Base-by-base conservation (phyloP, 2,888 invertebrate genomes). In the Yponomeuta sedellus region DNA sequence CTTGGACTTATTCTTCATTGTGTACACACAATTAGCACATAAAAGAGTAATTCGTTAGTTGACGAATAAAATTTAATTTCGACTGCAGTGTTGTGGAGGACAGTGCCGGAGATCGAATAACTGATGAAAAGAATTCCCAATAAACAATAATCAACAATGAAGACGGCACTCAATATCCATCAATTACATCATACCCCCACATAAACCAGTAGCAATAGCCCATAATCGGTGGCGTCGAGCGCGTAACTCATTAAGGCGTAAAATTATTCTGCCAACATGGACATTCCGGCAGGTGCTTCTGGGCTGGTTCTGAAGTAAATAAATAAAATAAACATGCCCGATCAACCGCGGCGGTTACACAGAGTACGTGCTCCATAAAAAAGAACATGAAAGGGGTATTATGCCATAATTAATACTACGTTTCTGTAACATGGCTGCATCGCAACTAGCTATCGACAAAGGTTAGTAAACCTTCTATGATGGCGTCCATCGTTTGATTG, bases 261-360 rank as follows among this genome's bases (percentile, higher is more conserved):
- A 78, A 80, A 82, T 82, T 83, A 84, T 84, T 80, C 77, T 39
- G 59, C 70, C 71, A 72, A 39, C 58, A 58, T 59, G 65, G 71
- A 74, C 72, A 67, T 70, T 57, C 71, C 70, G 76, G 79, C 84
- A 85, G 83, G 81, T 85, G 85, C 77, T 70, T 19, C 34, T 72
- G 66, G 71, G 71, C 74, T 73, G 73, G 76, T 77, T 77, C 64
- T 73, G 73, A 71, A 74, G 73, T 74, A 74, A 68, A 70, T 70
- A 79, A 78, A 79, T 74, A 77, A 77, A 73, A 72, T 71, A 68
- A 67, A 63, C 69, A 66, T 68, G 71, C 69, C 69, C 73, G 71
- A 69, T 74, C 70, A 73, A 73, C 73, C 72, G 70, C 71, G 68
- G 67, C 70, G 25, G n/a, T 28, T 52, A 52, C 44, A 52, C 44